phyloP scores from a whole-genome alignment of 2,888 invertebrate species.

The Chrysomela aeneicollis region DNA sequence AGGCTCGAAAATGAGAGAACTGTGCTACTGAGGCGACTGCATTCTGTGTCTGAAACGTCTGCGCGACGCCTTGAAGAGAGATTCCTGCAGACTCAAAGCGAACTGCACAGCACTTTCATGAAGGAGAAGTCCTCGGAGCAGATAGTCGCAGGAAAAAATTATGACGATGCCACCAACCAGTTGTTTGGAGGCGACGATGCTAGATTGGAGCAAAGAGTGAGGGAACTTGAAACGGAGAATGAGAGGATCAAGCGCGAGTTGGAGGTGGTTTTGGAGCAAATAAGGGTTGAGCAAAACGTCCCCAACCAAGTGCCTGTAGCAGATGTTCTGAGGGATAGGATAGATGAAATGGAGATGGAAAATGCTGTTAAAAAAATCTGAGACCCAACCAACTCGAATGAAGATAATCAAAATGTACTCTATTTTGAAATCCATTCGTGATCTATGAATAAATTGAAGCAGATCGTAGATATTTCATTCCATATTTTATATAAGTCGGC shows the following conservation, averaged over 20 bases:
- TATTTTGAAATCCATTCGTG: too few relatives aligned
- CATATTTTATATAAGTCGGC: neutral
- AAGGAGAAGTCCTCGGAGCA: conserved; percentile 37
- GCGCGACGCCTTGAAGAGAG: conserved; percentile 28
- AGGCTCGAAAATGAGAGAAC: conserved; percentile 38
- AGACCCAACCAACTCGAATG: neutral
- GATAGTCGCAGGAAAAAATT: conserved; percentile 23
- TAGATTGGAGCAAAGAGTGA: conserved; percentile 41
- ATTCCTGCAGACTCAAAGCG: conserved; percentile 31
- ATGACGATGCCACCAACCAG: conserved; percentile 45
- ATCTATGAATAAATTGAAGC: too few relatives aligned
- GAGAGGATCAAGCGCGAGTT: conserved; percentile 40
- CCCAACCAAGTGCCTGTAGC: conserved; percentile 24
- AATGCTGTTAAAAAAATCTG: conserved; percentile 1
- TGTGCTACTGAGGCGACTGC: conserved; percentile 30
- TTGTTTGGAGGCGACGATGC: conserved; percentile 41
- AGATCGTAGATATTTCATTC: neutral
- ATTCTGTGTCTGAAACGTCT: conserved; percentile 32
- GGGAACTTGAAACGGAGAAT: conserved; percentile 45
- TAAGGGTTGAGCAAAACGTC: conserved; percentile 26
- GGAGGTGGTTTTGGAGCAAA: conserved; percentile 31
- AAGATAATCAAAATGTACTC: neutral
- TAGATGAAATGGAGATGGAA: conserved; percentile 30
- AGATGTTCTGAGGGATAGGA: conserved; percentile 26
- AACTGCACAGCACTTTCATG: conserved; percentile 38